A percentile compares a stretch with the other conserved stretches of the same genome.
These are phyloP conservation scores for Hippopotamus amphibius DNA, from an alignment of 2,113 vertebrate species.

Conservation along the genomic window DNA sequence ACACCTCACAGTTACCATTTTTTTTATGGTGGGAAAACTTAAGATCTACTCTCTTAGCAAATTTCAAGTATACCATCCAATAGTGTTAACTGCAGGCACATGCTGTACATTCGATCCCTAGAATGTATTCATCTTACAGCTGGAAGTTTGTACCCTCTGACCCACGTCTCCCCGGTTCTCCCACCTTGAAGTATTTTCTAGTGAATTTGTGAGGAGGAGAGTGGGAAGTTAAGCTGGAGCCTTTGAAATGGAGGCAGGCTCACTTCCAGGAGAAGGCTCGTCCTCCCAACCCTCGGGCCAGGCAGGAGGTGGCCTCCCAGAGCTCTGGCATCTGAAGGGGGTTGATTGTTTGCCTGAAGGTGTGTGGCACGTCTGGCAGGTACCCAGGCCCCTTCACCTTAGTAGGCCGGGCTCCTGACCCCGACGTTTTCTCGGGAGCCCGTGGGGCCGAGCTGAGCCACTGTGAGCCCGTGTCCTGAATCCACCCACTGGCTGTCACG, in stretches of 20 bases:
- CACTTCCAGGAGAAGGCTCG: accelerated
- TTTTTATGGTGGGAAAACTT: neutral
- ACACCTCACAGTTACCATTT: neutral
- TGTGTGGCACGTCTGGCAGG: neutral
- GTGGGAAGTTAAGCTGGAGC: neutral
- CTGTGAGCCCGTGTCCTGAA: neutral
- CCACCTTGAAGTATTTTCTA: neutral
- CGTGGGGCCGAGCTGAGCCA: accelerated
- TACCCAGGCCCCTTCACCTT: neutral
- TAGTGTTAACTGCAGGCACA: neutral
- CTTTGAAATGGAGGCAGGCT: neutral
- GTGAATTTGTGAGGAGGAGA: neutral
- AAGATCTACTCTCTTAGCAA: neutral
- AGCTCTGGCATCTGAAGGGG: neutral
- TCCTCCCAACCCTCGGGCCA: too few relatives aligned
- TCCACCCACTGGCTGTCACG: neutral
- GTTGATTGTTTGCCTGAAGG: neutral
- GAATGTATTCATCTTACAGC: neutral
- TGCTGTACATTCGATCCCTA: neutral
- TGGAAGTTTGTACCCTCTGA: neutral
- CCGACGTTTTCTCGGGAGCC: too few relatives aligned
- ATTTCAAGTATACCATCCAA: neutral
- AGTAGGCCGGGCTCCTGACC: neutral
- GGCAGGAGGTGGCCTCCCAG: neutral
- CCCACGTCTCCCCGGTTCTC: neutral